phyloP scores from a whole-genome alignment of 2,888 invertebrate genomes.

The Argyresthia goedartella region DNA sequence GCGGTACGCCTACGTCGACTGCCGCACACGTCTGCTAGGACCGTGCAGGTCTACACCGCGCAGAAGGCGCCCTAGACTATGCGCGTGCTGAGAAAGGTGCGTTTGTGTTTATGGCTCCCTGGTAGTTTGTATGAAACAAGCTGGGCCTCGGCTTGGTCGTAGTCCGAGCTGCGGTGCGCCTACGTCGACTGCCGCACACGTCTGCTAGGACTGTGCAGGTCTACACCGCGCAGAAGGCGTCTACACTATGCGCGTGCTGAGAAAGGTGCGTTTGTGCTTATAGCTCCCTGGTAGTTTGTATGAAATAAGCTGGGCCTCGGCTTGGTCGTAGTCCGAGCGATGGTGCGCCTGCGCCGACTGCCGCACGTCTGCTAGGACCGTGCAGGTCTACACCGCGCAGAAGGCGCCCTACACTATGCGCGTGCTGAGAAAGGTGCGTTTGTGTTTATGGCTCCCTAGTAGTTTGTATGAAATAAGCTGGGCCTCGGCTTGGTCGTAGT shows the following conservation, averaged over 20 bases:
- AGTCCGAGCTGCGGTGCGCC: constrained; percentile 88
- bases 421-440: constrained; percentile 84
- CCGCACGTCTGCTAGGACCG: constrained; percentile 85
- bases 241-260: constrained; percentile 87
- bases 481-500: constrained; percentile 86
- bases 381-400: constrained; percentile 82
- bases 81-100: constrained; percentile 89
- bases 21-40: constrained; percentile 81
- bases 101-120: constrained; percentile 1
- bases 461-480: constrained; percentile 72
- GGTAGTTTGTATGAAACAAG: constrained; percentile 59
- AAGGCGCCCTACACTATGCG: constrained; percentile 90
- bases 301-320: constrained; percentile 84
- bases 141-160: constrained; percentile 86
- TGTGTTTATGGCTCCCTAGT: neutral
- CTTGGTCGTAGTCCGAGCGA: constrained; percentile 86
- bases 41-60: constrained; percentile 80
- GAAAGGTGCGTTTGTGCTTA: constrained; percentile 76
- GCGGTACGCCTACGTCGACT: constrained; percentile 88
- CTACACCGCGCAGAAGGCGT: constrained; percentile 83
- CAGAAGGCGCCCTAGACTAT: constrained; percentile 91
- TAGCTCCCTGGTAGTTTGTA: neutral
- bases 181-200: constrained; percentile 86
- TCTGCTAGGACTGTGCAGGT: constrained; percentile 80
- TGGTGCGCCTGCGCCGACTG: constrained; percentile 87